Conservation (phyloP, 2,888 invertebrate genomes). For the Dermolepida albohirtum region DNA sequence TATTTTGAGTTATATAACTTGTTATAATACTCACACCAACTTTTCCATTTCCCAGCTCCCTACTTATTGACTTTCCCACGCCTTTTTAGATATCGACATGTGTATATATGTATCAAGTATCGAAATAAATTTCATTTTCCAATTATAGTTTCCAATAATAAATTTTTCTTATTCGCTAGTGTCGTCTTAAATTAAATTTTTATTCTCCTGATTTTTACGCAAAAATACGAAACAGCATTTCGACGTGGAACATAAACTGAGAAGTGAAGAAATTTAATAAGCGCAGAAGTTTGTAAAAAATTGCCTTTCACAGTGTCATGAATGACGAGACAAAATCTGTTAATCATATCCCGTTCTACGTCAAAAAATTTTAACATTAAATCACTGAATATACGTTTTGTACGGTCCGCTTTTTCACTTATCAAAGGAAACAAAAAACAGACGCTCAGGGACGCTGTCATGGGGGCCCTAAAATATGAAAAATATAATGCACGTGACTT, state of each 20-base stretch:
- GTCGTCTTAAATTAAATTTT: too few relatives aligned
- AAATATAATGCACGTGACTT: conserved; percentile 25
- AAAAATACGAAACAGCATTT: too few relatives aligned
- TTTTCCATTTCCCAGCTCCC: too few relatives aligned
- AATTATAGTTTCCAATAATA: too few relatives aligned
- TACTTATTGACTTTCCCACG: too few relatives aligned
- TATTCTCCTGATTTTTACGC: too few relatives aligned
- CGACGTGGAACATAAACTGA: neutral
- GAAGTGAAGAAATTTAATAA: conserved; percentile 31
- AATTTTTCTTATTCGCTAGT: too few relatives aligned
- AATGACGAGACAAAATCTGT: conserved; percentile 32
- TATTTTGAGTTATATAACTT: too few relatives aligned
- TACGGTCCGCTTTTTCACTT: conserved; percentile 28
- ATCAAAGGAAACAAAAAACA: conserved; percentile 30
- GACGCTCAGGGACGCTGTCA: conserved; percentile 25
- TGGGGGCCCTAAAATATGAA: conserved; percentile 27
- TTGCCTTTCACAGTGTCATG: conserved; percentile 23
- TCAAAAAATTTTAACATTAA: conserved; percentile 32
- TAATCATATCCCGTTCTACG: conserved; percentile 30
- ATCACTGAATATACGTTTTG: conserved; percentile 21
- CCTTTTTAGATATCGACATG: too few relatives aligned
- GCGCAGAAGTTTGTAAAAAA: conserved; percentile 15
- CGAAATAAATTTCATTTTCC: too few relatives aligned
- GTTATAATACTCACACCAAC: too few relatives aligned
- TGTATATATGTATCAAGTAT: too few relatives aligned